Evolutionary conservation across 2,113 vertebrate genomes (phyloP).

Genomic region (Oryzias curvinotus): DNA sequence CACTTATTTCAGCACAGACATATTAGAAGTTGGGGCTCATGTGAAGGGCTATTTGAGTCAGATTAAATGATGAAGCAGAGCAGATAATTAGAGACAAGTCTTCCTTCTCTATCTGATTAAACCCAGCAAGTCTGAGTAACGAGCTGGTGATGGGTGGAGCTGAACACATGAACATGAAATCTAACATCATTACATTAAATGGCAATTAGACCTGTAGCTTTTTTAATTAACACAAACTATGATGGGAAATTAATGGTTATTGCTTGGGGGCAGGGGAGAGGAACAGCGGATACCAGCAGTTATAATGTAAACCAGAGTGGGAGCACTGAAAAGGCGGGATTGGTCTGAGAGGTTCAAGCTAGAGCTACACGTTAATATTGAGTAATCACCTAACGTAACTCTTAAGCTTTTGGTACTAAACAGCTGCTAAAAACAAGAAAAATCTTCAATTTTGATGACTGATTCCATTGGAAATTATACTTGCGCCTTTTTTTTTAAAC

Average conservation of each 20-base stretch:
- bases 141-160: constrained; percentile 71
- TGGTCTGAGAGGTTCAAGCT: constrained; percentile 16
- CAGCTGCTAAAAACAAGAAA: no score
- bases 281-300: constrained; percentile 34
- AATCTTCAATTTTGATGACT: no score
- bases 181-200: constrained; percentile 78
- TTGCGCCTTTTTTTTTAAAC: no score
- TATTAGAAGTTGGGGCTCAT: constrained; percentile 32
- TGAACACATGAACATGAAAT: constrained; percentile 73
- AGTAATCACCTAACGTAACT: constrained; percentile 1
- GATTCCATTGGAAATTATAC: neutral
- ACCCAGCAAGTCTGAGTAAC: constrained; percentile 68
- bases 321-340: neutral
- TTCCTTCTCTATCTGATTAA: constrained; percentile 73
- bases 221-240: constrained; percentile 80
- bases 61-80: constrained; percentile 72
- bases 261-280: constrained; percentile 54
- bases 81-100: constrained; percentile 74
- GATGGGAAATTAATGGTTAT: constrained; percentile 79
- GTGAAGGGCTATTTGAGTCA: constrained; percentile 45
- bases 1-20: constrained; percentile 9
- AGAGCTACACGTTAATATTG: neutral
- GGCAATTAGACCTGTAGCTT: constrained; percentile 77
- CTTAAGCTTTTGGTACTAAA: no score
- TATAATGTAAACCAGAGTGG: constrained; percentile 34